Conservation (phyloP, 2,888 invertebrate genomes). For the Rhingia campestris region DNA sequence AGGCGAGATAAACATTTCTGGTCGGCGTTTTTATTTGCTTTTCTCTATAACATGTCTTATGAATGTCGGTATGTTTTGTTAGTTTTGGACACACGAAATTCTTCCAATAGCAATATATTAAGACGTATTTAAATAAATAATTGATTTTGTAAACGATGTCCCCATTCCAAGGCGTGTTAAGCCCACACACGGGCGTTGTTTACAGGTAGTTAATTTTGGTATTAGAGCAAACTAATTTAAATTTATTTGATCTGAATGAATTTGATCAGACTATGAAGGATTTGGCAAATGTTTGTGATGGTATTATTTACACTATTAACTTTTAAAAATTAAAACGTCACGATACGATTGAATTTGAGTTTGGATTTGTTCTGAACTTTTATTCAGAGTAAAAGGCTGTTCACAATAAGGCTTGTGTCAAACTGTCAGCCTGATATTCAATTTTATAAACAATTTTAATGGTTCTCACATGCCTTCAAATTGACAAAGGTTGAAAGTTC, state of each 20-base stretch:
- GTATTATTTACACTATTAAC: no score
- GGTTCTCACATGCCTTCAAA: no score
- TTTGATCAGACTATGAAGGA: background rate
- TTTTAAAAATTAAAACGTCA: no score
- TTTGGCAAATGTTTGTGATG: no score
- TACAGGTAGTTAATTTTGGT: constrained; percentile 31
- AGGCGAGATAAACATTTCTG: constrained; percentile 53
- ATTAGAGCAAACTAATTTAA: constrained; percentile 43
- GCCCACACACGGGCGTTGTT: constrained; percentile 49
- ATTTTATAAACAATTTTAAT: no score
- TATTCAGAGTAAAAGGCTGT: no score
- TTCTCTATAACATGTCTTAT: background rate
- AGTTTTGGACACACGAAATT: constrained; percentile 4
- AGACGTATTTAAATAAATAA: constrained; percentile 56
- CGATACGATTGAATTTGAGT: no score
- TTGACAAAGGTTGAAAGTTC: no score
- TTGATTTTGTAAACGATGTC: constrained; percentile 50
- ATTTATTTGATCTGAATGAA: constrained; percentile 53
- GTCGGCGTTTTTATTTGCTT: constrained; percentile 43
- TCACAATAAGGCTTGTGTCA: no score
- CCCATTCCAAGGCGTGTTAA: constrained; percentile 35
- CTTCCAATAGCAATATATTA: constrained; percentile 49
- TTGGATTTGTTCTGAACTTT: no score
- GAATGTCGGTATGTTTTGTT: constrained; percentile 13
- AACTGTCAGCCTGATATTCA: no score